Evolutionary conservation across 1,140 invertebrate genomes (phyloP).

Genomic region (Aphis craccivora): DNA sequence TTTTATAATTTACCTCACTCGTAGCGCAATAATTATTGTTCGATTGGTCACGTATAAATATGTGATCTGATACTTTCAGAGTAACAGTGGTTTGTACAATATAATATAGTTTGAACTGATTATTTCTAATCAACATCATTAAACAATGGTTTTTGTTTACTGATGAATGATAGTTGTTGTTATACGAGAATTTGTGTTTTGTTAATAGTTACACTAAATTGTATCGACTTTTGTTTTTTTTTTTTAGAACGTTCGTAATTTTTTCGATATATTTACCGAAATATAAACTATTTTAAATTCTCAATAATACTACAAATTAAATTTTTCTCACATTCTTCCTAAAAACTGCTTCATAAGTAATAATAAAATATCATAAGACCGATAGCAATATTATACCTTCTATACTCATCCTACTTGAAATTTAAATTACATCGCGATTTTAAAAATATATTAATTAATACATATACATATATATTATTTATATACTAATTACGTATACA

Average conservation of each 20-base stretch:
- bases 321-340: not conserved
- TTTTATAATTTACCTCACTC: not conserved
- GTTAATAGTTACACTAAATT: too few species aligned
- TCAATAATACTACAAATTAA: not conserved
- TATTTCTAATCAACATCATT: not conserved
- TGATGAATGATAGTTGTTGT: not conserved
- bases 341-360: not conserved
- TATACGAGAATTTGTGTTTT: not conserved
- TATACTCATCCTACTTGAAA: not conserved
- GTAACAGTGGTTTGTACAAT: not conserved
- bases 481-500: too few species aligned
- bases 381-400: not conserved
- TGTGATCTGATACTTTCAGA: not conserved
- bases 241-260: not conserved
- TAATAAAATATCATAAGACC: not conserved
- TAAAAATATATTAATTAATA: too few species aligned
- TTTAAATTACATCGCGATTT: not conserved
- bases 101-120: not conserved
- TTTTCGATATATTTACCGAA: not conserved
- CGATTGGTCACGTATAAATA: not conserved
- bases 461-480: too few species aligned
- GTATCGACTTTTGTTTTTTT: not conserved
- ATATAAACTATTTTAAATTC: not conserved
- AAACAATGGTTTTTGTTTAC: not conserved
- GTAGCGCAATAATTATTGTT: not conserved